phyloP scores from a whole-genome alignment of 2,888 invertebrate species.

The Osmoderma eremita region DNA sequence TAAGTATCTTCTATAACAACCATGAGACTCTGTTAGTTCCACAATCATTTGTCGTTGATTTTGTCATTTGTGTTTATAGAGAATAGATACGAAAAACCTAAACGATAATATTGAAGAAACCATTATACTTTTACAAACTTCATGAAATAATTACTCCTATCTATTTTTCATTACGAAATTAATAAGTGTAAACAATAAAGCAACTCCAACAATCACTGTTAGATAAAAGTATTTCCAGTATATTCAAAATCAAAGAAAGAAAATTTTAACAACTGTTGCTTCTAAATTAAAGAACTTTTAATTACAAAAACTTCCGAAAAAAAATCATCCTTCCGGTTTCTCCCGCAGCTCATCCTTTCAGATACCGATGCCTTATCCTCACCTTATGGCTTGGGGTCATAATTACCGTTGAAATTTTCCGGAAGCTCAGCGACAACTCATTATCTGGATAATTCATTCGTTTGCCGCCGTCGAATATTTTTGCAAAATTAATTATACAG shows the following conservation, averaged over 20 bases:
- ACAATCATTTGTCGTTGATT: not conserved
- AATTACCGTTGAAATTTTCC: slow-evolving; percentile 48
- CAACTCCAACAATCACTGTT: not conserved
- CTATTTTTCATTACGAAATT: not conserved
- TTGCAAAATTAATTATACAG: slow-evolving; percentile 39
- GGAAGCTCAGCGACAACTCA: slow-evolving; percentile 50
- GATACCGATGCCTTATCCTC: not conserved
- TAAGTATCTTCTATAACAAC: too few species aligned
- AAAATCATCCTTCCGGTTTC: slow-evolving; percentile 16
- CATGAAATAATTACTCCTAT: not conserved
- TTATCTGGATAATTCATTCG: slow-evolving; percentile 50
- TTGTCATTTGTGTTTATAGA: not conserved
- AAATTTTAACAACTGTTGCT: slow-evolving; percentile 56
- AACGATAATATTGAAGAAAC: too few species aligned
- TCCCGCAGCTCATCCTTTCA: not conserved
- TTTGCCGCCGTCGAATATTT: slow-evolving; percentile 39
- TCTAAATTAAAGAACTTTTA: slow-evolving; percentile 58
- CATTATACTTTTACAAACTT: too few species aligned
- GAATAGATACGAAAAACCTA: not conserved
- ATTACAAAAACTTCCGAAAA: slow-evolving; percentile 55
- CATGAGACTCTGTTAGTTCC: too few species aligned
- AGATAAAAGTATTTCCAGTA: slow-evolving; percentile 1
- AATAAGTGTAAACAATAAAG: not conserved
- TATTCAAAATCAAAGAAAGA: slow-evolving; percentile 38
- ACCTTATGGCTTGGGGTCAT: slow-evolving; percentile 46